Evolutionary conservation across 2,113 vertebrate genomes (phyloP), one percentile per base, ranked within the genome.

Genomic region (Oryzias javanicus): DNA sequence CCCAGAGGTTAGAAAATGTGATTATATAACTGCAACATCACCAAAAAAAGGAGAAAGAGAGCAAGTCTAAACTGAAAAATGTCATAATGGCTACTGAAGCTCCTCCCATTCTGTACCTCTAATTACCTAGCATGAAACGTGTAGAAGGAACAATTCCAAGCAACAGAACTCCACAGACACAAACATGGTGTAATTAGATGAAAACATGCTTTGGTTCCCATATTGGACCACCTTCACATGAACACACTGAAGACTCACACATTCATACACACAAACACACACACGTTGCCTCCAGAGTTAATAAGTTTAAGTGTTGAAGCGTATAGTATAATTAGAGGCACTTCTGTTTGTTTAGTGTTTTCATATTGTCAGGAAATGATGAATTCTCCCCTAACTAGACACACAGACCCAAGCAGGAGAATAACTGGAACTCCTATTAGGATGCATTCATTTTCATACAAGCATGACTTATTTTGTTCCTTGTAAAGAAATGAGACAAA

Each of bases 301-400:
- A 84, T 82, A 80, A 76, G 82, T 90, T 86, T 88, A 89, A 88
- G 87, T 84, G 83, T 83, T 79, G 72, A 68, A 80, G 80, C 82
- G 53, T 73, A 62, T 74, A 14, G 67, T 14, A 42, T 85, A 88
- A 90, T 88, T 85, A 88, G 73, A 79, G 70, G 60, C 77, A 80
- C 50, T 56, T 63, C 58, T 85, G 78, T 89, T 84, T 84, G 68
- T 81, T 75, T 65, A 42, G 60, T 70, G 63, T 75, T 84, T 78
- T 66, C 58, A 67, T 20, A 72, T 47, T 62, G 82, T 81, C 79
- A 72, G 63, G 66, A 73, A 84, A 77, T 82, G 81, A 87, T 78
- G 62, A 84, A 85, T 81, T 54, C 53, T 47, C 62, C 15, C 17
- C 63, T 53, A 78, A 84, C 67, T 45, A 56, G 48, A 45, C 47